Evolutionary conservation across 1,140 invertebrate genomes (phyloP).

Genomic region (Pomacea maculata): DNA sequence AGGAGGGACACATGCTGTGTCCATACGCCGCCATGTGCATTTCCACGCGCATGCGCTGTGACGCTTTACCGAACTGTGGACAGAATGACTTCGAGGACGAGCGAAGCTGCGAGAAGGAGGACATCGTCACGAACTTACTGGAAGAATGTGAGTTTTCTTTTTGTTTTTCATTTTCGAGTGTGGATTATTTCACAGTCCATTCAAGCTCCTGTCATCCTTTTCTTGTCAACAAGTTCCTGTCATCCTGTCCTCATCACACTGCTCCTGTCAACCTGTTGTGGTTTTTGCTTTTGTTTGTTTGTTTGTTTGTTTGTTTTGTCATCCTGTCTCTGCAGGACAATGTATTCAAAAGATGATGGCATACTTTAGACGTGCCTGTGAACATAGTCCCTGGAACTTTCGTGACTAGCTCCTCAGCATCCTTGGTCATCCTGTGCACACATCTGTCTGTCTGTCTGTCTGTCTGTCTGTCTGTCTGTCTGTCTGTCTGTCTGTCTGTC

Average conservation of each 20-base stretch:
- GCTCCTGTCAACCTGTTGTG: neutral
- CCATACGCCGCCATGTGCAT: slow-evolving; percentile 21
- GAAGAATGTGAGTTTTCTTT: slow-evolving; percentile 8
- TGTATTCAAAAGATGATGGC: too few species aligned
- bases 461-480: neutral
- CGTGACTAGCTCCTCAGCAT: too few species aligned
- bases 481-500: too few species aligned
- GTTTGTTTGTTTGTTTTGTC: neutral
- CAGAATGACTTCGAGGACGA: slow-evolving; percentile 20
- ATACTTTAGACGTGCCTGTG: too few species aligned
- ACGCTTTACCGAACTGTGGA: slow-evolving; percentile 26
- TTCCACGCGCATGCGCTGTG: slow-evolving; percentile 15
- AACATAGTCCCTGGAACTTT: too few species aligned
- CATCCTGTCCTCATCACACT: neutral
- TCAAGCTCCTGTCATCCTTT: neutral
- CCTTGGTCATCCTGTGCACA: neutral
- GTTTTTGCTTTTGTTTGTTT: neutral
- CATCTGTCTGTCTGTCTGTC: neutral
- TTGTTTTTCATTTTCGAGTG: neutral
- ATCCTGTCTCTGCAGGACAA: too few species aligned
- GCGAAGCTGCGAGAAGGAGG: slow-evolving; percentile 16
- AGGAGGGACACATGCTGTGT: slow-evolving; percentile 8
- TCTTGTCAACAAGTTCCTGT: neutral
- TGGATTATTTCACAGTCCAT: too few species aligned
- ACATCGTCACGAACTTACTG: slow-evolving; percentile 21